phyloP scores from a whole-genome alignment of 2,797 vertebrate species.

The Phaenicophaeus curvirostris region DNA sequence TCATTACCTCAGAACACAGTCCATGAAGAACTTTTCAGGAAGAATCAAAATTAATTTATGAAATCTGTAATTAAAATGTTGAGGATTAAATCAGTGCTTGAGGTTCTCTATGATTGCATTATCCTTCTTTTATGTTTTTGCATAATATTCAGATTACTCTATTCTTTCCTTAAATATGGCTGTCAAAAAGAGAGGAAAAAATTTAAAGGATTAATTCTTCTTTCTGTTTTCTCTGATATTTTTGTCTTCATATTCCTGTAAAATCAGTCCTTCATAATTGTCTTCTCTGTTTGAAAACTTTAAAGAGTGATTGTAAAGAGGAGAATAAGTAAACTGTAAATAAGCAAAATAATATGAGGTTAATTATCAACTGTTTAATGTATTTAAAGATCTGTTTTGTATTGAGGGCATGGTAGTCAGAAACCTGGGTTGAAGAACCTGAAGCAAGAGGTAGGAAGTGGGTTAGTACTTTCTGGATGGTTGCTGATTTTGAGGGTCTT shows the following conservation, averaged over 20 bases:
- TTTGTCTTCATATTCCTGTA: not conserved
- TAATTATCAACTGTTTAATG: not conserved
- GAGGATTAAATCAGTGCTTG: constrained; percentile 65
- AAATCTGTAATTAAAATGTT: constrained; percentile 68
- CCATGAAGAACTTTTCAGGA: constrained; percentile 39
- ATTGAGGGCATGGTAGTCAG: not conserved
- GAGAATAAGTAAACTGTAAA: not conserved
- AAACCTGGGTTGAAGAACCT: not conserved
- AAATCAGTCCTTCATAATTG: not conserved
- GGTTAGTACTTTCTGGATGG: not conserved
- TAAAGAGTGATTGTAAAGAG: not conserved
- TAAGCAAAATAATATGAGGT: not conserved
- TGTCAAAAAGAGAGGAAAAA: constrained; percentile 38
- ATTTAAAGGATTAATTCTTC: constrained; percentile 31
- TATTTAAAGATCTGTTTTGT: not conserved
- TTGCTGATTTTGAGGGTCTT: not conserved
- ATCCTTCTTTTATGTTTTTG: constrained; percentile 29
- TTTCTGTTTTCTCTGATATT: constrained; percentile 21
- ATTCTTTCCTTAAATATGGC: constrained; percentile 52
- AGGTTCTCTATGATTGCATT: constrained; percentile 50
- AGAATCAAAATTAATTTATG: constrained; percentile 68
- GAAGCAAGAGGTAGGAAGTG: not conserved
- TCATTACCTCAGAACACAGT: constrained; percentile 54
- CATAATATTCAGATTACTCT: constrained; percentile 51
- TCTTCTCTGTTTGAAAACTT: not conserved